These are phyloP conservation scores for Sebastes ruberrimus DNA, from an alignment of 2,797 vertebrate genomes.

Conservation along the genomic window DNA sequence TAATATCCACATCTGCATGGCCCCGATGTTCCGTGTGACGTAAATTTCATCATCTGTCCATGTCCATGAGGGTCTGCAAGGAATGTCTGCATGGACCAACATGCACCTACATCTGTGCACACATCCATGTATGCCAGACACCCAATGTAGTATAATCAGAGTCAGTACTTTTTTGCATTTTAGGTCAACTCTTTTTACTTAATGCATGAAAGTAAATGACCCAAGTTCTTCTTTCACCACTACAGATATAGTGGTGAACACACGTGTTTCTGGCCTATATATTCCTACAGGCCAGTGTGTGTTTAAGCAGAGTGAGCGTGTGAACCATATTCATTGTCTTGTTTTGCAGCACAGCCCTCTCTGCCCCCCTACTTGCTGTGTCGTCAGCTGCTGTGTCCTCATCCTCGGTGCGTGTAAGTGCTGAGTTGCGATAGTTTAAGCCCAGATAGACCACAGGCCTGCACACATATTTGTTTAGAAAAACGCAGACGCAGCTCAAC, in stretches of 20 bases:
- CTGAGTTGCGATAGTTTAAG: conserved; percentile 69
- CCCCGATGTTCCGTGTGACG: neutral
- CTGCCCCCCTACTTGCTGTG: conserved; percentile 49
- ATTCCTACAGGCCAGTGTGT: neutral
- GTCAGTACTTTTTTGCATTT: neutral
- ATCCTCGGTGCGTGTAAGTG: conserved; percentile 48
- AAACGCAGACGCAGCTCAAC: conserved; percentile 74
- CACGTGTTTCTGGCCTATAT: neutral
- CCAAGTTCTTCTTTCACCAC: too few species aligned
- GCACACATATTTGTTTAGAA: conserved; percentile 71
- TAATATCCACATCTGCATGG: neutral
- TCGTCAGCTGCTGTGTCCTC: conserved; percentile 57
- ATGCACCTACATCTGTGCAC: neutral
- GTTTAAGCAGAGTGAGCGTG: neutral
- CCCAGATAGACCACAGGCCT: conserved; percentile 65
- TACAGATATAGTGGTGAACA: too few species aligned
- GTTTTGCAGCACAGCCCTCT: conserved; percentile 41
- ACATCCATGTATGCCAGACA: neutral
- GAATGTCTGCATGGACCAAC: too few species aligned
- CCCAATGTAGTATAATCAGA: neutral
- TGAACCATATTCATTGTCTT: conserved; percentile 1
- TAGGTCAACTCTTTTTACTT: neutral
- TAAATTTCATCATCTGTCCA: neutral
- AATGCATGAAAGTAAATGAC: neutral
- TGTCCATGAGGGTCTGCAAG: neutral